Percentiles rank a stretch among this genome's conserved stretches.
Conservation (phyloP, 2,888 invertebrate genomes). For the Tridacna crocea region DNA sequence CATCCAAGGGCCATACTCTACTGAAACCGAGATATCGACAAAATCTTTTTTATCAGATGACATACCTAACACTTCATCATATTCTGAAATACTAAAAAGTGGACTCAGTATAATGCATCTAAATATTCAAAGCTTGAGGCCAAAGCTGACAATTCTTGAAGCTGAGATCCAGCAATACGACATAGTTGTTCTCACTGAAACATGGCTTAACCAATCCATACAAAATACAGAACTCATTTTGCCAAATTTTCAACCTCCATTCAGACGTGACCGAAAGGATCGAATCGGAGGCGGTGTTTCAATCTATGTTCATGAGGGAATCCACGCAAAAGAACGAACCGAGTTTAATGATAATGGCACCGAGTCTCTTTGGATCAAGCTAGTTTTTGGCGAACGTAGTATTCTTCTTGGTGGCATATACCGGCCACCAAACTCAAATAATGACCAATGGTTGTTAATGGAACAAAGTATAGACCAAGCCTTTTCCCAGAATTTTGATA, state of each 20-base stretch:
- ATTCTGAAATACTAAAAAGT: background rate
- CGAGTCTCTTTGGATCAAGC: conserved; percentile 34
- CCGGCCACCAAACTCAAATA: conserved; percentile 32
- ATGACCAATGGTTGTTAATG: conserved; percentile 1
- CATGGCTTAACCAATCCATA: conserved; percentile 14
- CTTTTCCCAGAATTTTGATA: conserved; percentile 1
- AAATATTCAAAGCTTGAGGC: conserved; percentile 5
- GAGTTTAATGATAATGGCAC: conserved; percentile 15
- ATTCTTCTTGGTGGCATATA: conserved; percentile 33
- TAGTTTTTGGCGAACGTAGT: background rate
- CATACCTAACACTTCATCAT: background rate
- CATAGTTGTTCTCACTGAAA: conserved; percentile 27
- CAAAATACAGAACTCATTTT: conserved; percentile 14
- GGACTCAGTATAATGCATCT: conserved; percentile 14
- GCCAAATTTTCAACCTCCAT: conserved; percentile 24
- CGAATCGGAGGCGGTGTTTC: conserved; percentile 33
- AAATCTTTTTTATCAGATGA: background rate
- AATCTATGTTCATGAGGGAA: conserved; percentile 30
- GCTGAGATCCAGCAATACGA: conserved; percentile 26
- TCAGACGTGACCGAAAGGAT: conserved; percentile 20
- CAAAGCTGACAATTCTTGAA: conserved; percentile 16
- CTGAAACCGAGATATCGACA: background rate
- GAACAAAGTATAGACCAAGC: conserved; percentile 27
- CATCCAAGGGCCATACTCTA: conserved; percentile 2
- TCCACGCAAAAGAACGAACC: background rate